Evolutionary conservation across 2,888 invertebrate genomes (phyloP).

Genomic region (Oligia strigilis): DNA sequence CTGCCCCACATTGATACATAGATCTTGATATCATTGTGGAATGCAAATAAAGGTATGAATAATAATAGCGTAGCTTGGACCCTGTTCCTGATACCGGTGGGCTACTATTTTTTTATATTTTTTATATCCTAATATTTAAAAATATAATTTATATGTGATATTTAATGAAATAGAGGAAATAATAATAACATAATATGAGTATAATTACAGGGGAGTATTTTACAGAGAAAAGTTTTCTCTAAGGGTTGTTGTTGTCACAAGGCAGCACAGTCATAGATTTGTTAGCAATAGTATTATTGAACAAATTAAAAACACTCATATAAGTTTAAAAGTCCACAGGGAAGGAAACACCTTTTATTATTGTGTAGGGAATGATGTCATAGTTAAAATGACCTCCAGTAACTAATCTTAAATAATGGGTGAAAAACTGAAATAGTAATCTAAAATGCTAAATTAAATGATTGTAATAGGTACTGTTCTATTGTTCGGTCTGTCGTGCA

Average conservation of each 20-base stretch:
- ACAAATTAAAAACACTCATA: not conserved
- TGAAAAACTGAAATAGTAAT: not conserved
- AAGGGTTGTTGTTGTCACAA: not conserved
- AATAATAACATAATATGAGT: too few species aligned
- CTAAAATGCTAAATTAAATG: not conserved
- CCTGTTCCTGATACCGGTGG: too few species aligned
- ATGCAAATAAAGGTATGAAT: not conserved
- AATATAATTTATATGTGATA: too few species aligned
- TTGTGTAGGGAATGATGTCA: conserved; percentile 50
- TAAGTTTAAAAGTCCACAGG: conserved; percentile 14
- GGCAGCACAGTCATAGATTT: not conserved
- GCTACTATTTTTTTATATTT: too few species aligned
- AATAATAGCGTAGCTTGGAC: too few species aligned
- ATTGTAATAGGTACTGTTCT: not conserved
- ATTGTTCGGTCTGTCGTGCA: not conserved
- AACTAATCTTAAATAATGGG: not conserved
- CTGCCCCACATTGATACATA: too few species aligned
- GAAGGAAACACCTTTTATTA: conserved; percentile 49
- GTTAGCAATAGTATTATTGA: conserved; percentile 7
- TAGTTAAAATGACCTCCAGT: conserved; percentile 37
- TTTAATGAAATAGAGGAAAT: too few species aligned
- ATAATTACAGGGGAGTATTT: not conserved
- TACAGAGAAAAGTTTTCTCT: not conserved
- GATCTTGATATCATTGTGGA: too few species aligned
- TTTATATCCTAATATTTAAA: too few species aligned